Evolutionary conservation across 2,797 vertebrate genomes (phyloP).

Genomic region (Amblyraja radiata): DNA sequence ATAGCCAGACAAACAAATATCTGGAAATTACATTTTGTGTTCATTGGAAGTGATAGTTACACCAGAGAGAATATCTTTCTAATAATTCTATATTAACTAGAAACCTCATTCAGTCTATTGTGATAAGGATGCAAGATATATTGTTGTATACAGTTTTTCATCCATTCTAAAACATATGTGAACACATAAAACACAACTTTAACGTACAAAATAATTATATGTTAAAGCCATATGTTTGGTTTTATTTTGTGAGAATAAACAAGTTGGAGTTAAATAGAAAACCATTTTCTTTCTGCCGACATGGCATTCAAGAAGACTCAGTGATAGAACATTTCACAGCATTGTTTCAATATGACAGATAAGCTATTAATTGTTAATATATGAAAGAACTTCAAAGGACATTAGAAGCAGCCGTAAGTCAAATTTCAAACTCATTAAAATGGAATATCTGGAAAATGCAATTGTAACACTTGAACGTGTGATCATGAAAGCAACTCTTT

Average conservation of each 20-base stretch:
- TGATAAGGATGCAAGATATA: constrained; percentile 63
- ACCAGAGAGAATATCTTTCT: constrained; percentile 46
- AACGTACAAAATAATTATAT: constrained; percentile 67
- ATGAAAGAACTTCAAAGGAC: not conserved
- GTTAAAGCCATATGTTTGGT: constrained; percentile 58
- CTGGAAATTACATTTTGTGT: constrained; percentile 15
- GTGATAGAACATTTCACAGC: not conserved
- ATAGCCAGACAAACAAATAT: not conserved
- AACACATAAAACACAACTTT: constrained; percentile 54
- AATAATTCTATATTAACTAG: constrained; percentile 67
- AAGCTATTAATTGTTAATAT: not conserved
- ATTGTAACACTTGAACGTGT: too few relatives aligned
- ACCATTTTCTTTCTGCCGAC: not conserved
- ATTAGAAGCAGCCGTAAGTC: not conserved
- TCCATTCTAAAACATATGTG: constrained; percentile 48
- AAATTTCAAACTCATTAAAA: constrained; percentile 1
- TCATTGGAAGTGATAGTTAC: not conserved
- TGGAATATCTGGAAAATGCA: constrained; percentile 2
- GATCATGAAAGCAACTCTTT: not conserved
- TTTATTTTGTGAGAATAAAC: not conserved
- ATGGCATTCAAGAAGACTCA: not conserved
- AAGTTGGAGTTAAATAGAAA: not conserved
- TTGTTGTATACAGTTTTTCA: constrained; percentile 58
- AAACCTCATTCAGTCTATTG: constrained; percentile 65
- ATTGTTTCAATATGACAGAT: not conserved